phyloP scores from a whole-genome alignment of 23 tunicate species.

The Styela plicata region DNA sequence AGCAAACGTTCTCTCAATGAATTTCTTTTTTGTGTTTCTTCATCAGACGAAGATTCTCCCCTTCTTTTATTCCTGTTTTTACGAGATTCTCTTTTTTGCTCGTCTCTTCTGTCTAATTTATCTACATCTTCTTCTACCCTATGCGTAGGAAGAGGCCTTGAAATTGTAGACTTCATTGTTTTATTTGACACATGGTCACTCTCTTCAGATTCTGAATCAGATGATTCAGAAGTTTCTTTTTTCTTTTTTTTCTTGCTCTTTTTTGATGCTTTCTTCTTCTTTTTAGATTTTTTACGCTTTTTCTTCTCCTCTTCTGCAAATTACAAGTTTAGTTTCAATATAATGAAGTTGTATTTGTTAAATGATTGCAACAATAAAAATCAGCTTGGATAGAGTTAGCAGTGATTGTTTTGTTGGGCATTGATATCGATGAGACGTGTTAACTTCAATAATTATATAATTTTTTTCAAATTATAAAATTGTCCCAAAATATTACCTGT shows the following conservation, averaged over 20 bases:
- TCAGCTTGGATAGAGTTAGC: too few relatives aligned
- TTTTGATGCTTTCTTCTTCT: neutral
- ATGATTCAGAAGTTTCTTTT: neutral
- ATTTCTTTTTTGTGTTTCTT: neutral
- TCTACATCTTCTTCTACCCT: neutral
- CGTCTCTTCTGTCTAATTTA: neutral
- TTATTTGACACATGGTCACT: neutral
- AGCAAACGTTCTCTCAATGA: constrained; percentile 1
- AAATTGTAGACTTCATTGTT: neutral
- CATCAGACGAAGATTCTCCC: neutral
- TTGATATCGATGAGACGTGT: too few relatives aligned
- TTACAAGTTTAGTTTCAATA: too few relatives aligned
- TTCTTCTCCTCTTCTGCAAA: neutral
- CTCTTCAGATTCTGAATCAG: neutral
- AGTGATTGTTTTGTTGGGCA: too few relatives aligned
- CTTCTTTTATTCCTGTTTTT: neutral
- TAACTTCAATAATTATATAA: too few relatives aligned
- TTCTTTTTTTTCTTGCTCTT: neutral
- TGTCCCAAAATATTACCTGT: too few relatives aligned
- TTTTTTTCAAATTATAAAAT: too few relatives aligned
- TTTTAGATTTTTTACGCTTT: neutral
- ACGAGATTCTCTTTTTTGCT: neutral
- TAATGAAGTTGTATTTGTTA: too few relatives aligned
- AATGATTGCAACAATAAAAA: too few relatives aligned
- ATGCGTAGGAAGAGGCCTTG: neutral